Evolutionary conservation across 2,797 vertebrate genomes (phyloP), one percentile per base, ranked within the genome.

Genomic region (Phylloscopus collybita): DNA sequence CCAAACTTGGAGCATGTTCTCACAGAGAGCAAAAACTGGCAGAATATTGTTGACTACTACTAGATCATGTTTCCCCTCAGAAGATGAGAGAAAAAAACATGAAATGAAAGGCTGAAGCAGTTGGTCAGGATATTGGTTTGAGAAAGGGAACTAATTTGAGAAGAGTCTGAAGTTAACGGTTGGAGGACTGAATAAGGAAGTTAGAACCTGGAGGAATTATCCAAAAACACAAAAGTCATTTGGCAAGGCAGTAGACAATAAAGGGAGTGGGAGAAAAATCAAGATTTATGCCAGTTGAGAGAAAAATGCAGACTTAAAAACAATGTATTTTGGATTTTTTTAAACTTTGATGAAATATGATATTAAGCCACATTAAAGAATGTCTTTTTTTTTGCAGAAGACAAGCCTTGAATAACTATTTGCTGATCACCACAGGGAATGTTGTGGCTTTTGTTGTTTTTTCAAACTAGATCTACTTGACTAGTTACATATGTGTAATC

Each of bases 201-300:
- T 13, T 34, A 60, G 36, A 81, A 76, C 5, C 6, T 61, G 27
- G 10, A 85, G 10, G 6, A 72, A 23, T 3, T 13, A 71, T n/a
- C 1, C 2, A n/a, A 53, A 62, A 34, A 27, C 29, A 1, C 1
- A 9, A 27, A 36, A 32, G 1, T 30, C 13, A 38, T 47, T 64
- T 92, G 17, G 2, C 10, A 36, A 94, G 26, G 15, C 10, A 71
- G 11, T 21, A 80, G 21, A 59, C 4, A 44, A 12, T 17, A 64
- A 47, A 50, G 6, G 10, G 5, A 79, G 4, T 19, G 30, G 9
- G 5, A 56, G 7, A 67, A 84, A 91, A 79, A 50, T 10, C 5
- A 69, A 49, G 8, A 4, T 9, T 1, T 18, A 18, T 20, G 25
- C 4, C 44, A 36, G 6, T 4, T 60, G 22, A 85, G 25, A 56